Evolutionary conservation across 2,888 invertebrate species (phyloP), one percentile per base, ranked within the genome.

Genomic region (Scaptomyza flava): DNA sequence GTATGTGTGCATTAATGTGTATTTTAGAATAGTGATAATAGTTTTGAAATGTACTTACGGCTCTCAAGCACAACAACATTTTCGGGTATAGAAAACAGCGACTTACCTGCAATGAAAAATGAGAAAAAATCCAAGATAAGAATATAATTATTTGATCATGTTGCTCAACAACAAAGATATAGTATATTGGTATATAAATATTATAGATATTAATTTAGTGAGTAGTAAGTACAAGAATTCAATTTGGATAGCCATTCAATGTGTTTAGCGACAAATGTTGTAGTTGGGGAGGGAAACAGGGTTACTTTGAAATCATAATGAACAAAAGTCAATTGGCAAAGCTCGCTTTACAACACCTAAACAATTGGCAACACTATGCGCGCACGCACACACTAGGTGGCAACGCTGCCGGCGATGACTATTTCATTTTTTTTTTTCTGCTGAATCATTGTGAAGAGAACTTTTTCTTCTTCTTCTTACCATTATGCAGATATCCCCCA

Each of bases 1-100:
- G 6, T 46, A 20, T 34, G 8, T 17, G 60, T 67, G 53, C 51
- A 48, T 42, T 33, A 20, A 23, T 17, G 50, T 59, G 47, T n/a
- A n/a, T 72, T 48, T 68, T 56, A 20, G 42, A 61, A 72, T 68
- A 59, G 74, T 72, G 73, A 50, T 23, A 68, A 68, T 85, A 82
- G 83, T 80, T 77, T 78, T 59, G 36, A 84, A 81, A 87, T 85
- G 87, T 85, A 85, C 84, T 85, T 85, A 85, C 84, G 84, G 84
- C 84, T 87, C 74, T 85, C 84, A 76, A 85, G 87, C 86, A 85
- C 74, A 87, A 87, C 87, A 87, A 84, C 87, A 87, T 85, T 85
- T 85, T 84, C 87, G 77, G 86, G 86, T 78, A 84, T 85, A 85
- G 87, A 85, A 87, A 84, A 84, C 87, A 85, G 84, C 84, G 84